Evolutionary conservation across 2,888 invertebrate genomes (phyloP), one percentile per base, ranked within the genome.

Genomic region (Sinhomidia bicolor): DNA sequence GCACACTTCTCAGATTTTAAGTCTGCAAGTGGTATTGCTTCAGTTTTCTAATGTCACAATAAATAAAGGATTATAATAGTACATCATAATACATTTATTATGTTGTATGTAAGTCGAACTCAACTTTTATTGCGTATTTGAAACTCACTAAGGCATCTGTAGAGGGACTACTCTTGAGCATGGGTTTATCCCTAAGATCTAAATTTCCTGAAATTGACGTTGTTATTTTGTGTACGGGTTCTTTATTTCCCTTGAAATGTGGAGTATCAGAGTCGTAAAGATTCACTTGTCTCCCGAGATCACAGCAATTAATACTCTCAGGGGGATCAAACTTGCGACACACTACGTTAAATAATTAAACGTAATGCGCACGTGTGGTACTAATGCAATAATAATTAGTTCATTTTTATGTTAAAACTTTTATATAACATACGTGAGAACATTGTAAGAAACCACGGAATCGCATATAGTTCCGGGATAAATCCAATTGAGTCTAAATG

Each of bases 391-490:
- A 98, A n/a, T n/a, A n/a, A n/a, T n/a, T 96, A 98, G 12, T 5
- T 17, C 23, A 57, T 57, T 20, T 14, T 14, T 51, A 29, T 1
- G 26, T 29, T 62, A 23, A 12, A 26, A 26, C 29, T 29, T 14
- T 14, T 7, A 29, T 54, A 20, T 57, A 5, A 95, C 97, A 96
- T 94, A 99, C 98, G 99, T 87, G 99, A 98, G 94, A 98, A 99
- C 97, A 99, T 98, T 6, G 99, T 99, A 47, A 99, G 95, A 93
- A 99, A 99, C 99, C 99, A 99, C 0, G 99, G 99, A 93, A 99
- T 99, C 23, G 99, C 98, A 94, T 99, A 99, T 17, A 99, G 95
- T 94, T 99, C 99, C 0, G 99, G 99, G 89, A 94, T 98, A 93
- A 99, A 99, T 93, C 96, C 97, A 92, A 99, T 99, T 17, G 96